These are phyloP conservation scores for Mechanitis mazaeus DNA, from an alignment of 2,888 invertebrate species.

Conservation along the genomic window DNA sequence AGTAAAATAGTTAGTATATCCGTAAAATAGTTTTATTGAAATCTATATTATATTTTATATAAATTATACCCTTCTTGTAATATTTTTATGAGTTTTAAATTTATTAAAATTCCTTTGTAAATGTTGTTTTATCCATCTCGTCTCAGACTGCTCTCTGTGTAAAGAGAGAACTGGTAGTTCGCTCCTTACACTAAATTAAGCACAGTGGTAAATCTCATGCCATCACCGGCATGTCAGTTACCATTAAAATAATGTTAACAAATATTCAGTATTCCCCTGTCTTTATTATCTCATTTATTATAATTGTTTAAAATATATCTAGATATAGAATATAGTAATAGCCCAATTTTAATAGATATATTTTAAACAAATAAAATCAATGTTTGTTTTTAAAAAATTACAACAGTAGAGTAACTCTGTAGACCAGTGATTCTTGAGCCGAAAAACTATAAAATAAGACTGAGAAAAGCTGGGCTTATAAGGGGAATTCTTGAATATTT, in stretches of 20 bases:
- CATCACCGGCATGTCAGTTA: conserved; percentile 57
- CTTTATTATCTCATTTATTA: conserved; percentile 47
- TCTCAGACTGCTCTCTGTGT: conserved; percentile 46
- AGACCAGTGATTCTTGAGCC: conserved; percentile 48
- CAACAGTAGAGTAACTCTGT: background rate
- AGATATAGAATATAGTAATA: too few relatives aligned
- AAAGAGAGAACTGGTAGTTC: conserved; percentile 64
- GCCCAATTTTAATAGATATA: too few relatives aligned
- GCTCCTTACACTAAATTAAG: conserved; percentile 49
- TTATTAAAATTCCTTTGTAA: too few relatives aligned
- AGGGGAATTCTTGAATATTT: conserved; percentile 75
- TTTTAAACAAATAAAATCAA: too few relatives aligned
- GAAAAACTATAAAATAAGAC: conserved; percentile 21
- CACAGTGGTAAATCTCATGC: conserved; percentile 45
- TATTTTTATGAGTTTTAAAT: too few relatives aligned
- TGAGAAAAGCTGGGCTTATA: conserved; percentile 57
- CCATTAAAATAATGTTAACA: conserved; percentile 48
- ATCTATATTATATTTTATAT: too few relatives aligned
- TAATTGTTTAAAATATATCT: conserved; percentile 28
- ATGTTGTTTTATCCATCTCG: conserved; percentile 61
- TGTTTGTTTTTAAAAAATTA: too few relatives aligned
- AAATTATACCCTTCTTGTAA: too few relatives aligned
- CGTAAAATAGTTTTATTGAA: too few relatives aligned
- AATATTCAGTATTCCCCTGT: conserved; percentile 73
- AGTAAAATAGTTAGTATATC: too few relatives aligned